Base-by-base conservation (phyloP, 1,140 invertebrate species). In the Ceratina japonica region DNA sequence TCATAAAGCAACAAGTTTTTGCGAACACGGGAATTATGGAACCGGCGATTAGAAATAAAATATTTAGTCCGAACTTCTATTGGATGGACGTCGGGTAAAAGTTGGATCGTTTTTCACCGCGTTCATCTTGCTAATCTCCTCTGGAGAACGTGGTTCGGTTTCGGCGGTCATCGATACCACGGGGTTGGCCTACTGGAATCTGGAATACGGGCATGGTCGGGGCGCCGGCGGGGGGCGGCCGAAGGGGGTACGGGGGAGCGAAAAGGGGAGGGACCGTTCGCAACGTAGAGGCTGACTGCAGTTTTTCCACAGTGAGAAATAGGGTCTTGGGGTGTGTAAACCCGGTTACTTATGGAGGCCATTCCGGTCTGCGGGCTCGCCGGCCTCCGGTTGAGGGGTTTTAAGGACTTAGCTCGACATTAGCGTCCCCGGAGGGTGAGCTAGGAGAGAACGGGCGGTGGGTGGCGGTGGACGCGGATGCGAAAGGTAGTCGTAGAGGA, bases 391-490 rank as follows among this genome's bases (percentile, higher is more conserved):
- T 87, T 85, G 86, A 89, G 84, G 85, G 90, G 87, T 91, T 91
- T 91, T 91, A 91, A 92, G 91, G 89, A 91, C 90, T 91, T 91
- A 90, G 90, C 88, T 89, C 88, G 88, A 91, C 89, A 91, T 92
- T 91, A 89, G 90, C 90, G 90, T 91, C 89, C 87, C 89, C 85
- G 82, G 84, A 68, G 83, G 85, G 80, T 78, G 85, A 83, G 86
- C 79, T 79, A 81, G 82, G 83, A 44, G 83, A 44, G 2, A 8
- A 7, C 37, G 37, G 37, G 5, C 37, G 72, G 78, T 68, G 27
- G 80, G 77, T 27, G 75, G 78, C 62, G 82, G 72, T 79, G 76
- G 74, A 81, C 73, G 72, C 75, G 81, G 86, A 80, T 79, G 76
- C 85, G 59, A 73, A 44, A 76, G 61, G 79, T 79, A 63, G 72